These are phyloP conservation scores for Harpagus bidentatus DNA, from an alignment of 2,113 vertebrate species.

Conservation along the genomic window DNA sequence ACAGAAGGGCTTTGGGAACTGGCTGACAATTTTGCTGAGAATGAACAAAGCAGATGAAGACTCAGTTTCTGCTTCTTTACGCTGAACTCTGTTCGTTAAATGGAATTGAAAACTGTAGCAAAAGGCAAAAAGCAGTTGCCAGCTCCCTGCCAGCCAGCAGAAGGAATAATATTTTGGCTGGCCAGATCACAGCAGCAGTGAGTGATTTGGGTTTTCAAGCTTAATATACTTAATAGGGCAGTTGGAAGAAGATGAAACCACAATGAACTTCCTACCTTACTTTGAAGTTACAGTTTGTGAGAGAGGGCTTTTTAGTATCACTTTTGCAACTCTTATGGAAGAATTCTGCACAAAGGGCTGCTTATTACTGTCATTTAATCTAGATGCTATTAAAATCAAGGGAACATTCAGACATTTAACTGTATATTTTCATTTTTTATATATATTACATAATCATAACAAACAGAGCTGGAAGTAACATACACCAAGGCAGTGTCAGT, in stretches of 20 bases:
- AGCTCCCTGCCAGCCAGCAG: not conserved
- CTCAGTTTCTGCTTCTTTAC: not conserved
- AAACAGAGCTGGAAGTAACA: not conserved
- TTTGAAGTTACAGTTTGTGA: not conserved
- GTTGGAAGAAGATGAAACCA: not conserved
- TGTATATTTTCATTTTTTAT: not conserved
- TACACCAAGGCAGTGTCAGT: not conserved
- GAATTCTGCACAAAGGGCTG: not conserved
- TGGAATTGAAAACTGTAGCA: not conserved
- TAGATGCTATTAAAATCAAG: not conserved
- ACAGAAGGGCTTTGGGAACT: not conserved
- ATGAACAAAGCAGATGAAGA: not conserved
- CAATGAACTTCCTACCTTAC: not conserved
- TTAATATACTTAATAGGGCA: not conserved
- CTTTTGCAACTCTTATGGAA: not conserved
- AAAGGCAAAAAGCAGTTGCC: not conserved
- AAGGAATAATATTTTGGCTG: not conserved
- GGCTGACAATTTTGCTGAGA: not conserved
- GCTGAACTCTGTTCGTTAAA: not conserved
- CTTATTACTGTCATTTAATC: constrained; percentile 8
- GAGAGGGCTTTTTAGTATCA: not conserved
- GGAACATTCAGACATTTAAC: not conserved
- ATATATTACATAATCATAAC: not conserved
- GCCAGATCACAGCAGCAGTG: not conserved
- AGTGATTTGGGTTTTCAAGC: not conserved